A percentile compares a stretch with the other conserved stretches of the same genome.
phyloP scores from a whole-genome alignment of 2,113 vertebrate species.

The Vidua macroura region DNA sequence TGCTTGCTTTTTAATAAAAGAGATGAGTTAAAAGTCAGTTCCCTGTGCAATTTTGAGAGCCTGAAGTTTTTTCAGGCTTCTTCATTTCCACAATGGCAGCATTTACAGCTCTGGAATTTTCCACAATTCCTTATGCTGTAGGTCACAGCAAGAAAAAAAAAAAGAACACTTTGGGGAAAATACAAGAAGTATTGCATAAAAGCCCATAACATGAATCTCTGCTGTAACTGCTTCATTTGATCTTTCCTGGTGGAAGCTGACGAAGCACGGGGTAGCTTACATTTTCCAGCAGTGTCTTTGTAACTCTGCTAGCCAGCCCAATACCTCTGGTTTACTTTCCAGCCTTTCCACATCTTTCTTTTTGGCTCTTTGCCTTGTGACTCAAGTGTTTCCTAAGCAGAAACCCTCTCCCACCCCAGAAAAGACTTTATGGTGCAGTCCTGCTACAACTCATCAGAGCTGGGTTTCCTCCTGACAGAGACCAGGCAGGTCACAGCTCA shows the following conservation, averaged over 20 bases:
- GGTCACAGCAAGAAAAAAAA: not conserved
- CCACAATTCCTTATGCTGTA: not conserved
- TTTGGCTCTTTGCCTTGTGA: conserved; percentile 5
- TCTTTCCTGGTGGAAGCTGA: conserved; percentile 25
- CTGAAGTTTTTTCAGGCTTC: not conserved
- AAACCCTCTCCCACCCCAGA: not conserved
- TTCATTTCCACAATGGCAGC: not conserved
- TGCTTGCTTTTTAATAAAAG: not conserved
- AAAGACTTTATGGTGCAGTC: not conserved
- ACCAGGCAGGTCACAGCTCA: not conserved
- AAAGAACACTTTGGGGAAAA: not conserved
- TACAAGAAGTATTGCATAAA: not conserved
- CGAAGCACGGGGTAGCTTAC: not conserved
- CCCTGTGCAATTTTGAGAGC: not conserved
- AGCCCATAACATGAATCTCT: not conserved
- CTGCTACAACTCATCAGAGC: not conserved
- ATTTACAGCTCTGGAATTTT: conserved; percentile 34
- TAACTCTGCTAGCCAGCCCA: not conserved
- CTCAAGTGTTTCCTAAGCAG: not conserved
- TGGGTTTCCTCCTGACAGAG: not conserved
- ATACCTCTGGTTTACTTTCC: conserved; percentile 13
- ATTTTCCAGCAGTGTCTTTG: conserved; percentile 16
- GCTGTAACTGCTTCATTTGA: not conserved
- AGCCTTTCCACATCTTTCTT: conserved; percentile 10
- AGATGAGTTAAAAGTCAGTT: not conserved